Percentiles rank a stretch among this genome's conserved stretches.
phyloP scores from a whole-genome alignment of 2,888 invertebrate genomes.

The Andrena hattorfiana region DNA sequence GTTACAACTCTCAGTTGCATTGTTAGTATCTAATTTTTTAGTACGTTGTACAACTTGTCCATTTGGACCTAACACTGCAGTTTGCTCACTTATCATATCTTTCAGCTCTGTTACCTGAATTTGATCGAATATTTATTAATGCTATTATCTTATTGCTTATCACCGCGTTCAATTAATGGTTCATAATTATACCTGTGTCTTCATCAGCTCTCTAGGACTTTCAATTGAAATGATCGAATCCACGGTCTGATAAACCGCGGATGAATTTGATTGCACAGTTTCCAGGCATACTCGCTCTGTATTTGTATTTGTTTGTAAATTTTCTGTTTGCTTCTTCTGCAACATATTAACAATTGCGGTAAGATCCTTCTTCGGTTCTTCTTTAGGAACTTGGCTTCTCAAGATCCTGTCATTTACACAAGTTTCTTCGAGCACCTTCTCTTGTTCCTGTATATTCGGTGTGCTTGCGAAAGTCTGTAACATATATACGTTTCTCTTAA shows the following conservation, averaged over 20 bases:
- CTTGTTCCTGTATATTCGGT: not conserved
- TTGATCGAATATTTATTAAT: not conserved
- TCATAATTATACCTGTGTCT: constrained; percentile 86
- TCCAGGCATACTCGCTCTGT: constrained; percentile 82
- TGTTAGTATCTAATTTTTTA: constrained; percentile 50
- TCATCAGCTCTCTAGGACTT: constrained; percentile 86
- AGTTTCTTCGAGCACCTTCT: constrained; percentile 17
- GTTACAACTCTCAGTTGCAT: constrained; percentile 39
- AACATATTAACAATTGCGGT: constrained; percentile 73
- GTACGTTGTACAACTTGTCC: constrained; percentile 86
- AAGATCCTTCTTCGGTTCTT: constrained; percentile 73
- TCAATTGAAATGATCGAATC: constrained; percentile 78
- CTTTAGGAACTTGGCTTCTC: constrained; percentile 67
- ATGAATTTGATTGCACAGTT: constrained; percentile 87
- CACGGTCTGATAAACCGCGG: constrained; percentile 88
- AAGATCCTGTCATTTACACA: constrained; percentile 69
- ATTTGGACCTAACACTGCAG: constrained; percentile 88
- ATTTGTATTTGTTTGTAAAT: constrained; percentile 16
- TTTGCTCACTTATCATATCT: constrained; percentile 86
- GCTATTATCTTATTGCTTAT: not conserved
- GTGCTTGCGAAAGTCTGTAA: constrained; percentile 44
- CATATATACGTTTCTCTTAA: not conserved
- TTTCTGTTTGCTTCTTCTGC: constrained; percentile 63
- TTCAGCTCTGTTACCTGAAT: constrained; percentile 87
- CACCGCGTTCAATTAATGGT: not conserved